phyloP scores from a whole-genome alignment of 2,888 invertebrate genomes.

The Eubasilissa splendida region DNA sequence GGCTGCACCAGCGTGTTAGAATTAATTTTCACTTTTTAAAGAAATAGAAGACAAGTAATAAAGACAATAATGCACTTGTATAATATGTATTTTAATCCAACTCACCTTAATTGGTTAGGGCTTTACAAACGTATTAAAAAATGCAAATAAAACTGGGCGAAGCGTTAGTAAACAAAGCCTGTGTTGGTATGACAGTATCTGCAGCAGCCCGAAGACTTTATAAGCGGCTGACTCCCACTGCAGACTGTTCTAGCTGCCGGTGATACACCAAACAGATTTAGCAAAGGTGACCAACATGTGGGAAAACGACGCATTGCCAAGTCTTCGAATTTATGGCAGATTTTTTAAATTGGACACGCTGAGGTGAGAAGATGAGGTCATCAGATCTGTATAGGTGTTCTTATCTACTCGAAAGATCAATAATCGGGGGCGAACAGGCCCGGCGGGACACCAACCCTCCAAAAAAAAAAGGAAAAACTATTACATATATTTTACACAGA shows the following conservation, averaged over 20 bases:
- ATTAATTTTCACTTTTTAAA: neutral
- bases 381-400: too few relatives aligned
- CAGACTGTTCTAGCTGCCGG: constrained; percentile 16
- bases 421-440: neutral
- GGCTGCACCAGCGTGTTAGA: too few relatives aligned
- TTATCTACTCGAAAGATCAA: neutral
- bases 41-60: too few relatives aligned
- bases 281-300: constrained; percentile 38
- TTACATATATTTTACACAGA: too few relatives aligned
- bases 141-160: constrained; percentile 21
- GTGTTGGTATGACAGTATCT: constrained; percentile 10
- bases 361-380: too few relatives aligned
- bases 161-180: constrained; percentile 28
- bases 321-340: too few relatives aligned
- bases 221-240: constrained; percentile 5
- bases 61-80: neutral
- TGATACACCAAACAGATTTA: constrained; percentile 34
- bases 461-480: too few relatives aligned
- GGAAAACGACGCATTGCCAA: neutral
- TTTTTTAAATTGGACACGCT: too few relatives aligned
- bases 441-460: too few relatives aligned
- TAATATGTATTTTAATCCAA: neutral
- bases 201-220: constrained; percentile 13
- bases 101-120: constrained; percentile 3
- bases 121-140: neutral